Evolutionary conservation across 1,140 invertebrate species (phyloP), one percentile per base, ranked within the genome.

Genomic region (Bombus sibiricus): DNA sequence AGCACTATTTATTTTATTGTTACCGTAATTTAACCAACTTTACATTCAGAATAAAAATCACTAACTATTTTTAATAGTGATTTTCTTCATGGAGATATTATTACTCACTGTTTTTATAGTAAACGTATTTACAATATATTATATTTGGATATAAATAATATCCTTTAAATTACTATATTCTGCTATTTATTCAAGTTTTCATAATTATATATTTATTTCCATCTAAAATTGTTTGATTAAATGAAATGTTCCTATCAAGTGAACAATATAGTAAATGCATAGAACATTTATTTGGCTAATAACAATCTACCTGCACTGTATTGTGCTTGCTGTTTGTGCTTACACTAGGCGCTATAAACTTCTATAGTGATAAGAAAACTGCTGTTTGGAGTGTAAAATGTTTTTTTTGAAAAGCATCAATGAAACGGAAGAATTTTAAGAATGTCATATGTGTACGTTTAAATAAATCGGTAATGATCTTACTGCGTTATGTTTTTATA

Each of bases 331-430:
- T 59, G 78, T 53, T 47, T 75, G 39, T 85, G 72, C 88, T 75
- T 84, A 78, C 22, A 68, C 28, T 86, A 59, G 71, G 85, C 86
- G 89, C 83, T 85, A 83, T 66, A 88, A 90, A 86, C 53, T 85
- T 79, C 41, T 76, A 43, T 88, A 88, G 82, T 76, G 85, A 85
- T 80, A 43, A n/a, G n/a, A 47, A 86, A 53, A 47, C 39, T 90
- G 83, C 13, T 66, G 57, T 73, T 43, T 28, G 13, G 25, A 28
- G 47, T 81, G 62, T 82, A 80, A 82, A 80, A 87, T 83, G 80
- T 66, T 83, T 83, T 43, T 74, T 41, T 41, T 43, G 25, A 32
- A n/a, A 25, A 83, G 62, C 15, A 74, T 88, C 66, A 78, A 82
- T 71, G 76, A 88, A 75, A 83, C n/a, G 72, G 39, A 41, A 81